phyloP scores from a whole-genome alignment of 1,140 invertebrate species.

The Hylaeus volcanicus region DNA sequence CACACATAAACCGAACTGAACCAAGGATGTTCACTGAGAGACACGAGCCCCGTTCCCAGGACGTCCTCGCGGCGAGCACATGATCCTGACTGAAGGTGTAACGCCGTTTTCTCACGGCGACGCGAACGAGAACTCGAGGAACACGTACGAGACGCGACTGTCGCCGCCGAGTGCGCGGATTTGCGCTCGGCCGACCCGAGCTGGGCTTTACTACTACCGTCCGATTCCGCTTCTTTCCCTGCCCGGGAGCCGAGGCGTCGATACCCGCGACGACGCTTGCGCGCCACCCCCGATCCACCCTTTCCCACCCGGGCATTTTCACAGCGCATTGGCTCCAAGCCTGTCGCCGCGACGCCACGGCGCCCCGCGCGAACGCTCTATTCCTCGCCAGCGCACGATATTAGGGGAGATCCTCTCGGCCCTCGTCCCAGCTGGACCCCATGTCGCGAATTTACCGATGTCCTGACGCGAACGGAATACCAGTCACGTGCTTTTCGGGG shows the following conservation, averaged over 20 bases:
- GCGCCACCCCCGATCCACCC: conserved; percentile 73
- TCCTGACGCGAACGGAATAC: background rate
- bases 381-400: conserved; percentile 3
- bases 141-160: conserved; percentile 38
- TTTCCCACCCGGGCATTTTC: conserved; percentile 61
- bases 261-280: conserved; percentile 74
- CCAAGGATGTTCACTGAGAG: background rate
- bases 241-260: conserved; percentile 73
- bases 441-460: background rate
- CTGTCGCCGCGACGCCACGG: conserved; percentile 46
- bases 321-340: conserved; percentile 62
- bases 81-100: background rate
- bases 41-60: background rate
- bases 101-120: background rate
- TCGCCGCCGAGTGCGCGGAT: conserved; percentile 40
- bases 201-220: conserved; percentile 77
- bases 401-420: conserved; percentile 7
- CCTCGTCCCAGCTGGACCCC: conserved; percentile 10
- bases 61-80: conserved; percentile 2
- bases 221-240: conserved; percentile 51
- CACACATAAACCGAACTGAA: too few species aligned
- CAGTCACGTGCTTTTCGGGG: conserved; percentile 27
- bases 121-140: conserved; percentile 22
- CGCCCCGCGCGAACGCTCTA: conserved; percentile 22
- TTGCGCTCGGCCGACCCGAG: conserved; percentile 70